phyloP scores from a whole-genome alignment of 2,113 vertebrate genomes.

The Oplegnathus fasciatus region DNA sequence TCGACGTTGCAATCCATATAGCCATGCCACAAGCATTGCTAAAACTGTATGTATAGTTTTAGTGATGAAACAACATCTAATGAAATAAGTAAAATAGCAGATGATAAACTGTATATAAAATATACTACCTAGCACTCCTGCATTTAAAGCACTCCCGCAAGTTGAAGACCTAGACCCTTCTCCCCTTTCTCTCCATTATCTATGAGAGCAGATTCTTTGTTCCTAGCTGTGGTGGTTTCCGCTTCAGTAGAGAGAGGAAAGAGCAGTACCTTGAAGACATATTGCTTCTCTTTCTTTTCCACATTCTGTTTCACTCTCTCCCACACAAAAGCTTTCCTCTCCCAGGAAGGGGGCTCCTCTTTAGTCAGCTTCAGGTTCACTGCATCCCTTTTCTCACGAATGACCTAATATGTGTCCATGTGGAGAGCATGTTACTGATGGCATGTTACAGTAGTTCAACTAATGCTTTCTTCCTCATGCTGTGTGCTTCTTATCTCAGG shows the following conservation, averaged over 20 bases:
- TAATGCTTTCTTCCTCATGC: constrained; percentile 18
- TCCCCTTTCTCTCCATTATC: constrained; percentile 30
- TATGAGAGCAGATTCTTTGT: constrained; percentile 58
- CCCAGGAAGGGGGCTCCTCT: constrained; percentile 13
- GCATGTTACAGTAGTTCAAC: constrained; percentile 6
- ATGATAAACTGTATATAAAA: background rate
- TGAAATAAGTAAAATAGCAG: background rate
- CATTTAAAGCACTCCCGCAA: background rate
- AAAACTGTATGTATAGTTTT: background rate
- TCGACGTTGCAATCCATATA: background rate
- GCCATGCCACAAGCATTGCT: background rate
- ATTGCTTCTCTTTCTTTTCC: constrained; percentile 30
- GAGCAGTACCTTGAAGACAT: constrained; percentile 58
- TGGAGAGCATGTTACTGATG: constrained; percentile 40
- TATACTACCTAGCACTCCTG: background rate
- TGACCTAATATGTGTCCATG: constrained; percentile 48
- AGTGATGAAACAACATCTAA: background rate
- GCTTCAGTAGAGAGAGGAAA: constrained; percentile 50
- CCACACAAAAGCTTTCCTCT: constrained; percentile 44
- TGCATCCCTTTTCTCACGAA: constrained; percentile 34
- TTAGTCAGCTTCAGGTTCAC: constrained; percentile 46
- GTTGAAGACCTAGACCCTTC: constrained; percentile 7
- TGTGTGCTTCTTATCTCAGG: constrained; percentile 35
- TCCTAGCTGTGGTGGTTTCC: constrained; percentile 51
- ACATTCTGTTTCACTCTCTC: constrained; percentile 8